These are phyloP conservation scores for Protobothrops mucrosquamatus DNA, from an alignment of 2,113 vertebrate genomes.

Conservation along the genomic window DNA sequence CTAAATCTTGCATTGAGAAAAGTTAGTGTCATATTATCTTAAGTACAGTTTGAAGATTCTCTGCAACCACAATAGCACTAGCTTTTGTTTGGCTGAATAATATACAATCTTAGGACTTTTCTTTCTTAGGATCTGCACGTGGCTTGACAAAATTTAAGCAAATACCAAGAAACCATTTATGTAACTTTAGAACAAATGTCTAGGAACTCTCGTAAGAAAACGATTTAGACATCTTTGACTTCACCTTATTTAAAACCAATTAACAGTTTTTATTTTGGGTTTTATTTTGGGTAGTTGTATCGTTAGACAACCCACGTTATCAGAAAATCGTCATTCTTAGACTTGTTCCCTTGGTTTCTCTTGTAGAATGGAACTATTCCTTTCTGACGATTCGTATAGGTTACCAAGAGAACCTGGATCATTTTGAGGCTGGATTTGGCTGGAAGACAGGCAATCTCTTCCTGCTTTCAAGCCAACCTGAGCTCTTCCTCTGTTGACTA, in stretches of 20 bases:
- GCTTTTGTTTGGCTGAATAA: background rate
- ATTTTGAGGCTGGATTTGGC: background rate
- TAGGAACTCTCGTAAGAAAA: no score
- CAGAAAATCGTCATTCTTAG: no score
- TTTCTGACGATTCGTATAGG: no score
- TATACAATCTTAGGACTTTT: background rate
- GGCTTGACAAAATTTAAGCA: background rate
- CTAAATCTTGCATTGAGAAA: background rate
- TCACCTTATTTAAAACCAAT: no score
- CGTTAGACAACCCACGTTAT: no score
- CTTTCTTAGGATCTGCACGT: background rate
- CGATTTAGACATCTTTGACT: no score
- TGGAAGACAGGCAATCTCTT: rapidly evolving
- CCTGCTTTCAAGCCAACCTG: background rate
- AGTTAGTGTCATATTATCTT: background rate
- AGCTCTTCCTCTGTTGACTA: background rate
- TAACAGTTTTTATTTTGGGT: no score
- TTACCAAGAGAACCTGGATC: conserved; percentile 19
- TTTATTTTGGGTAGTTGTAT: no score
- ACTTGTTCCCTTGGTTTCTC: no score
- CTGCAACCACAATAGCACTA: background rate
- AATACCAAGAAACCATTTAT: background rate
- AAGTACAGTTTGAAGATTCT: background rate
- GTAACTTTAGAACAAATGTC: background rate
- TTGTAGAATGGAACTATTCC: no score